Conservation (phyloP, 1,140 invertebrate genomes). For the Bombus balteatus region DNA sequence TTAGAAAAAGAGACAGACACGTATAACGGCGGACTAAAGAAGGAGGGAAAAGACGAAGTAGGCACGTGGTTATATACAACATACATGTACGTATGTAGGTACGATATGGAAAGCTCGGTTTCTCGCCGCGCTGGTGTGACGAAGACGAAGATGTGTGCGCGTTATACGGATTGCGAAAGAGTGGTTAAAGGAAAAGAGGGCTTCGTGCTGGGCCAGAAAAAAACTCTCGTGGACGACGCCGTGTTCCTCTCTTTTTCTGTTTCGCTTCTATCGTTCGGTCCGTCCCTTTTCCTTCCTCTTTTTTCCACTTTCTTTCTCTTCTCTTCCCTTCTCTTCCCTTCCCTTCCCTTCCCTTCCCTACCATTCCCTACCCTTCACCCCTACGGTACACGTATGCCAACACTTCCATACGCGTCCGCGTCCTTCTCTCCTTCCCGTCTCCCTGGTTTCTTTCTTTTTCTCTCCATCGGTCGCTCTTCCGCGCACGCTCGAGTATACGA, state of each 20-base stretch:
- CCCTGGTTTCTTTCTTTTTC: not conserved
- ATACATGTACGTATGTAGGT: not conserved
- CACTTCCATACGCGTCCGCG: slow-evolving; percentile 15
- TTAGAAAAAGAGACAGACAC: not conserved
- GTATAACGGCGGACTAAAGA: slow-evolving; percentile 5
- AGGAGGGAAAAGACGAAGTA: slow-evolving; percentile 39
- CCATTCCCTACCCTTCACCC: not conserved
- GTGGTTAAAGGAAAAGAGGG: slow-evolving; percentile 32
- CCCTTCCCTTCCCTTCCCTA: not conserved
- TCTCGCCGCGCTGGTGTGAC: slow-evolving; percentile 29
- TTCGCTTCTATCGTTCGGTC: slow-evolving; percentile 35
- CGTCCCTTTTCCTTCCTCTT: not conserved
- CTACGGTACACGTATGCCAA: slow-evolving; percentile 26
- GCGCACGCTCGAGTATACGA: slow-evolving; percentile 58
- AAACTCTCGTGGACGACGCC: slow-evolving; percentile 56
- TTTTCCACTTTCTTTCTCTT: not conserved
- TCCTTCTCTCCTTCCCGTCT: not conserved
- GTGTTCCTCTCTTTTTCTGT: slow-evolving; percentile 21
- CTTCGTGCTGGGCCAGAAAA: slow-evolving; percentile 55
- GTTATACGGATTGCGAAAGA: slow-evolving; percentile 56
- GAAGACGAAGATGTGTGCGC: slow-evolving; percentile 60
- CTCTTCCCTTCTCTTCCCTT: not conserved
- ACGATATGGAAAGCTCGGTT: slow-evolving; percentile 40
- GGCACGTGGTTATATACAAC: slow-evolving; percentile 3
- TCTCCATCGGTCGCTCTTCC: slow-evolving; percentile 31